Evolutionary conservation across 1,140 invertebrate genomes (phyloP).

Genomic region (Leptinotarsa texana): DNA sequence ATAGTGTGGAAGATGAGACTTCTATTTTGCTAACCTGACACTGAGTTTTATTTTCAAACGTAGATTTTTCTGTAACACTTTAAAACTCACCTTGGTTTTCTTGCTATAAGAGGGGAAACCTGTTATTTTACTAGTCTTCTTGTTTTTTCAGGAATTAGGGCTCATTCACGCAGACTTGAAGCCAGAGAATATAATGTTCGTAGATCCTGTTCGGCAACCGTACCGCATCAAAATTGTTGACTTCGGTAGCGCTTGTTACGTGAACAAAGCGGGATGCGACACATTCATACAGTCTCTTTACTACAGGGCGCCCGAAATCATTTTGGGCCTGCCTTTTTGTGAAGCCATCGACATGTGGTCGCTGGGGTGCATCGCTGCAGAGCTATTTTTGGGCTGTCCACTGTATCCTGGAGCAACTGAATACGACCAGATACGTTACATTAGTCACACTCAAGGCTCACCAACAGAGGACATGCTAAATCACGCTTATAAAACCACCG

Average conservation of each 20-base stretch:
- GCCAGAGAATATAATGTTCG: conserved; percentile 99
- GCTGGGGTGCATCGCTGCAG: conserved; percentile 98
- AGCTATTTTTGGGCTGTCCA: conserved; percentile 99
- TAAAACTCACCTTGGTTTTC: too few relatives aligned
- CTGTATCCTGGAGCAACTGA: conserved; percentile 99
- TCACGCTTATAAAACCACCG: conserved; percentile 95
- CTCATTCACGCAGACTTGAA: conserved; percentile 99
- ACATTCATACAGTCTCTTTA: conserved; percentile 99
- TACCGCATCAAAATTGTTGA: conserved; percentile 99
- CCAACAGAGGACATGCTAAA: conserved; percentile 98
- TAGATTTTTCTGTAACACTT: too few relatives aligned
- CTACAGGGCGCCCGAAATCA: conserved; percentile 98
- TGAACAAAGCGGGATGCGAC: conserved; percentile 98
- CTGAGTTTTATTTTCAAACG: too few relatives aligned
- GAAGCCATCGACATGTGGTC: conserved; percentile 99
- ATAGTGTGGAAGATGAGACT: too few relatives aligned
- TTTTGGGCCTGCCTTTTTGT: conserved; percentile 96
- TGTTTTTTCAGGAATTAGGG: conserved; percentile 82
- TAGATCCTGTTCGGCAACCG: conserved; percentile 95
- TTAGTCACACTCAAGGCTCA: conserved; percentile 86
- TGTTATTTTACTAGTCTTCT: conserved; percentile 27
- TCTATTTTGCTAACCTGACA: too few relatives aligned
- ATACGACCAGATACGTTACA: conserved; percentile 97
- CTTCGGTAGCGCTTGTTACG: conserved; percentile 98
- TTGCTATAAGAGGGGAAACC: too few relatives aligned